Evolutionary conservation across 2,888 invertebrate genomes (phyloP), one percentile per base, ranked within the genome.

Genomic region (Eledone cirrhosa): DNA sequence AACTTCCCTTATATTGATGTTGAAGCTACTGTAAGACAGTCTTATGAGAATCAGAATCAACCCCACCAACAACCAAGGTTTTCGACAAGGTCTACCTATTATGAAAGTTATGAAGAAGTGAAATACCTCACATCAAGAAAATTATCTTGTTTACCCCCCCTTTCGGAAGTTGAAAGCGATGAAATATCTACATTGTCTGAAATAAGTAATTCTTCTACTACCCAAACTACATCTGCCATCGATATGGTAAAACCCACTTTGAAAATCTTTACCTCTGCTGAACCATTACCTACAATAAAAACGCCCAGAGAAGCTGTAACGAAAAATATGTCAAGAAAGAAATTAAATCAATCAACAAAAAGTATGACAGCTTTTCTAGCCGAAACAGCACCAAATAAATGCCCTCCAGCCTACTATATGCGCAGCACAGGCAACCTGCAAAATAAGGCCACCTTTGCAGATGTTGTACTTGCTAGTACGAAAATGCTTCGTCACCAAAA

Each of bases 221-320:
- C 33, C n/a, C 72, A 72, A 31, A 31, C 41, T n/a, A 41, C 33
- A 72, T 72, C 72, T 41, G 22, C 19, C 72, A 22, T 41, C n/a
- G 72, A 33, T n/a, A 72, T 72, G 22, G 72, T 41, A 72, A 41
- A 31, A 72, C 33, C 72, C 41, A 31, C 31, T 41, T 41, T 31
- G 72, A 72, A 72, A 72, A 72, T 72, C 72, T 72, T 41, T n/a
- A 41, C 72, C 33, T 72, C 72, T 72, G 31, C 72, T 72, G 72
- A 72, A 72, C 31, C 72, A 19, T n/a, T 41, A 31, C 19, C 72
- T 41, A 72, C 72, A 19, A 72, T 14, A 41, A 33, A 41, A 72
- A 41, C 22, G 72, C 13, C 72, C 72, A 41, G 72, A 41, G 72
- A 72, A 72, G 72, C 11, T 19, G 0, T 41, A 31, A n/a, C 72